Evolutionary conservation across 2,888 invertebrate species (phyloP), one percentile per base, ranked within the genome.

Genomic region (Corythucha ciliata): DNA sequence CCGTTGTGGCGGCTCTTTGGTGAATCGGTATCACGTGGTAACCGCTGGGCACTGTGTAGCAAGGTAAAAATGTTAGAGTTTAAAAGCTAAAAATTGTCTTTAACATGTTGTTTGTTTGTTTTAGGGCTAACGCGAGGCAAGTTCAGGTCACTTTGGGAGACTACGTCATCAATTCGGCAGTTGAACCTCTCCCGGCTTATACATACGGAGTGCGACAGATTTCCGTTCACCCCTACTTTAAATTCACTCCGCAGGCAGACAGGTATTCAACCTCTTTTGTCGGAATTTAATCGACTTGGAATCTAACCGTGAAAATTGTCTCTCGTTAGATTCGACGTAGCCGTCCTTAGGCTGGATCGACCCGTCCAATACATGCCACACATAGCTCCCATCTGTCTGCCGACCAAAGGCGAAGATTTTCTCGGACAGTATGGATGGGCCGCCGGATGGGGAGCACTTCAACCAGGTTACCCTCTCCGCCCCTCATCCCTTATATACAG

Each of bases 11-110:
- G 92, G 92, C 22, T 91, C 91, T 1, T 72, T 92, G 57, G 87
- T 92, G 61, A 91, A 90, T 60, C 78, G 89, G 22, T 81, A 86
- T 51, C 90, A 91, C 70, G 91, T 93, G 8, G 89, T 92, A 49
- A 92, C 92, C 2, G 92, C 92, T 4, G 92, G 92, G 0, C 92
- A 92, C 68, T 93, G 92, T 68, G 92, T 92, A 22, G 91, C 92
- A 45, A 74, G 75, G 75, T 74, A 65, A 68, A 68, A 63, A 47
- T 29, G 29, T 29, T 29, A 29, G 29, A 29, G 29, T 8, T 10
- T n/a, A 27, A 12, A 10, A 18, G 12, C 29, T 22, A 14, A 24
- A 42, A 22, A 26, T 20, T 42, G 12, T 12, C 14, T 39, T 26
- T 26, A 21, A 20, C n/a, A 39, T 40, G 25, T 40, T 3, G 14